phyloP scores from a whole-genome alignment of 1,140 invertebrate species.

The Drosophila kikkawai region DNA sequence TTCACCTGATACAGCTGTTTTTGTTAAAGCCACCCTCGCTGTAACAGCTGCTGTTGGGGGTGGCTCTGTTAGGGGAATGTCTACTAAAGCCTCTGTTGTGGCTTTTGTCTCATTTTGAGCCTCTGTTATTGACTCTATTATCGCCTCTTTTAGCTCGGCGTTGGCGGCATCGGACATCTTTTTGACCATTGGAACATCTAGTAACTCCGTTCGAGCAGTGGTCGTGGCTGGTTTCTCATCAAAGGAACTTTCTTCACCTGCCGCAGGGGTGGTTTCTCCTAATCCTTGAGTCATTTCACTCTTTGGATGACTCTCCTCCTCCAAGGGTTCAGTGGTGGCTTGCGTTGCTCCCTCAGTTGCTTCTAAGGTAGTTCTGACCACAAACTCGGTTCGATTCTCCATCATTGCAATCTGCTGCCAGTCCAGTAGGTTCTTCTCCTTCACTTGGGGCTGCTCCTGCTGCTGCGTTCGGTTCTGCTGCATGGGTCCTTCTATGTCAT shows the following conservation, averaged over 20 bases:
- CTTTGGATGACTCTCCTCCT: not conserved
- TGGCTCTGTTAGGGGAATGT: not conserved
- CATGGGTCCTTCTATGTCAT: slow-evolving; percentile 51
- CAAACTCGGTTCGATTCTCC: slow-evolving; percentile 60
- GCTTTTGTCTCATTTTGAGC: slow-evolving; percentile 8
- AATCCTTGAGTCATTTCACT: not conserved
- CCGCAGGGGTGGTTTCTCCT: not conserved
- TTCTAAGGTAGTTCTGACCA: slow-evolving; percentile 60
- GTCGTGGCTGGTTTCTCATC: not conserved
- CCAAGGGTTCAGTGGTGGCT: slow-evolving; percentile 45
- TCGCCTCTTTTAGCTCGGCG: slow-evolving; percentile 10
- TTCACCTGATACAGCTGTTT: slow-evolving; percentile 5
- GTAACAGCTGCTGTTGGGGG: not conserved
- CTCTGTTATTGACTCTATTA: slow-evolving; percentile 13
- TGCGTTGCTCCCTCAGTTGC: slow-evolving; percentile 58
- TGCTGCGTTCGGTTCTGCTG: slow-evolving; percentile 43
- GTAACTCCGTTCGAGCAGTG: not conserved
- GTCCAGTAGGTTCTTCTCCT: slow-evolving; percentile 73
- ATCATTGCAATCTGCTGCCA: slow-evolving; percentile 76
- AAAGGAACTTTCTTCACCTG: not conserved
- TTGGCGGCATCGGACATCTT: slow-evolving; percentile 15
- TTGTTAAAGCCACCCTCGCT: slow-evolving; percentile 25
- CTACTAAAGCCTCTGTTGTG: slow-evolving; percentile 3
- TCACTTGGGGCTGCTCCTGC: slow-evolving; percentile 27
- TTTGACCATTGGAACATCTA: slow-evolving; percentile 31